These are phyloP conservation scores for Rhineura floridana DNA, from an alignment of 2,113 vertebrate genomes.

Conservation along the genomic window DNA sequence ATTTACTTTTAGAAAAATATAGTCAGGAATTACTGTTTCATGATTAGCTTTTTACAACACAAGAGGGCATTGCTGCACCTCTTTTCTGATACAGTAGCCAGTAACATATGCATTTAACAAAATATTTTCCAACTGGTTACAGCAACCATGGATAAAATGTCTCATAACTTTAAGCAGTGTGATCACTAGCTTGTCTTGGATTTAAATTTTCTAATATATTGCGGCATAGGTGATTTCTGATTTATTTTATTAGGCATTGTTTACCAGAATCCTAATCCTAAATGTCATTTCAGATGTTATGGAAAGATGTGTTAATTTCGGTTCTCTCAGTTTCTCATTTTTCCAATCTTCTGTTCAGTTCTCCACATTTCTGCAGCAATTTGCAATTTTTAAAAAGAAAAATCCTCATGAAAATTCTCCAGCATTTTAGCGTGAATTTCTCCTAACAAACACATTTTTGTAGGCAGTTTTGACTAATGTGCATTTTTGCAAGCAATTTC, in stretches of 20 bases:
- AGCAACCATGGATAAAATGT: background rate
- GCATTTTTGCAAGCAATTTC: no score
- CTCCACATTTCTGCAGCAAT: no score
- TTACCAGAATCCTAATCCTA: fast-evolving
- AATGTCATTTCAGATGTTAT: fast-evolving
- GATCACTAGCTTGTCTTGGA: background rate
- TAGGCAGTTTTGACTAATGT: no score
- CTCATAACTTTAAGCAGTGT: background rate
- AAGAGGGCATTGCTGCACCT: slow-evolving; percentile 65
- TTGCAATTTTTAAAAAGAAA: no score
- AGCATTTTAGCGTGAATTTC: no score
- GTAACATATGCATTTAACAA: fast-evolving
- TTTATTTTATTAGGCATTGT: background rate
- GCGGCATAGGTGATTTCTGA: background rate
- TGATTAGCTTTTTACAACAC: slow-evolving; percentile 26
- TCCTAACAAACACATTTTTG: no score
- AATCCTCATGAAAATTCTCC: no score
- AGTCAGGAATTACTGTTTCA: fast-evolving
- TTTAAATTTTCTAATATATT: background rate
- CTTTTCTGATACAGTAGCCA: fast-evolving
- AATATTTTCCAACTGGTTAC: background rate
- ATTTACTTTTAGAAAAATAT: fast-evolving
- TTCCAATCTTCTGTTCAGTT: no score
- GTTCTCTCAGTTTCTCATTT: no score
- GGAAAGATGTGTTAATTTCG: no score